phyloP scores from a whole-genome alignment of 2,888 invertebrate species.

The Sarcophaga caerulescens region DNA sequence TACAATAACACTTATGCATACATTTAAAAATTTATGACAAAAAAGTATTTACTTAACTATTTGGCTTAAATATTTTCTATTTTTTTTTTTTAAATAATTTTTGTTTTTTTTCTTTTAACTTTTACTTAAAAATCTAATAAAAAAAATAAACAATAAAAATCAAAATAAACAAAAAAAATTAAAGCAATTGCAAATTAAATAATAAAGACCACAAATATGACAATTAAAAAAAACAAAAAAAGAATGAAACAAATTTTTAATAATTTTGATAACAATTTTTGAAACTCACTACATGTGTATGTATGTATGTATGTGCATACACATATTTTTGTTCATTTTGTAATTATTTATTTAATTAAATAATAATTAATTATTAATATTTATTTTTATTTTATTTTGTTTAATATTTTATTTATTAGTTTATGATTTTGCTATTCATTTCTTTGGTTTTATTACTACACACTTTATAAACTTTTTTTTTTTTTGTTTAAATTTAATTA shows the following conservation, averaged over 20 bases:
- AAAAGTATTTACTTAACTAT: constrained; percentile 75
- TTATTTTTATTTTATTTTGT: constrained; percentile 12
- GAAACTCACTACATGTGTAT: not conserved
- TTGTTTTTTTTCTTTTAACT: constrained; percentile 24
- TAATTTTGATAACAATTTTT: not conserved
- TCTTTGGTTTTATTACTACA: constrained; percentile 64
- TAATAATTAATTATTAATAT: constrained; percentile 31
- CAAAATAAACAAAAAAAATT: constrained; percentile 27
- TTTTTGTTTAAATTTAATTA: too few relatives aligned
- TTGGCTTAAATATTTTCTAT: constrained; percentile 73
- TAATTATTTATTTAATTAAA: constrained; percentile 24
- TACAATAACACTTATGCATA: constrained; percentile 18
- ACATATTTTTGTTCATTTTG: constrained; percentile 59
- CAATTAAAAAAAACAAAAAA: not conserved
- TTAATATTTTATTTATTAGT: constrained; percentile 42
- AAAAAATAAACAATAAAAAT: constrained; percentile 20
- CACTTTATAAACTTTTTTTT: constrained; percentile 6
- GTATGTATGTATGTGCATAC: constrained; percentile 36
- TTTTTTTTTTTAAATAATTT: constrained; percentile 65
- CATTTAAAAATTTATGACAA: constrained; percentile 59
- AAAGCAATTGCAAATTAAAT: constrained; percentile 50
- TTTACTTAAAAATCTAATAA: constrained; percentile 51
- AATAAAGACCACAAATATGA: constrained; percentile 69
- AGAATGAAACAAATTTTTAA: not conserved
- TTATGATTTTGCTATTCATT: constrained; percentile 59